These are phyloP conservation scores for Encarsia formosa DNA, from an alignment of 2,888 invertebrate genomes.

Conservation along the genomic window DNA sequence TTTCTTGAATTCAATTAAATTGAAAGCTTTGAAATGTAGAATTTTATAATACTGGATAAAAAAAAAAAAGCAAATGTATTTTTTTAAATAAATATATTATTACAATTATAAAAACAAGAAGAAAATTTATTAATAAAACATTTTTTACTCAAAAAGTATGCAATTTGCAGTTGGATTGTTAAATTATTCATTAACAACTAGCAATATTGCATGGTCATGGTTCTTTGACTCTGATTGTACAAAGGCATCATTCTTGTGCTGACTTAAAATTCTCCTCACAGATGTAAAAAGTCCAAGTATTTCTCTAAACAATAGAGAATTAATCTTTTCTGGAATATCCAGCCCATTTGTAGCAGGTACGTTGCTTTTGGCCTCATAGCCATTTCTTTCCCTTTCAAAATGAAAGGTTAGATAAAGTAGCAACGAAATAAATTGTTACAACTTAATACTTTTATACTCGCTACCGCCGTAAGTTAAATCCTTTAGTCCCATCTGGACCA, in stretches of 20 bases:
- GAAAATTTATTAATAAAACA: constrained; percentile 19
- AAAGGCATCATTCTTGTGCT: constrained; percentile 25
- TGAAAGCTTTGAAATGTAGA: too few relatives aligned
- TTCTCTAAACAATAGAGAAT: constrained; percentile 10
- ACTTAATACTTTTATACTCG: constrained; percentile 40
- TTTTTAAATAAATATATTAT: not conserved
- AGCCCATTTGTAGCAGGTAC: constrained; percentile 27
- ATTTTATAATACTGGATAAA: too few relatives aligned
- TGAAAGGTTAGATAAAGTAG: constrained; percentile 38
- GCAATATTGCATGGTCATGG: constrained; percentile 21
- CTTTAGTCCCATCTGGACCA: constrained; percentile 75
- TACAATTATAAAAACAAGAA: constrained; percentile 1
- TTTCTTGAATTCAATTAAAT: too few relatives aligned
- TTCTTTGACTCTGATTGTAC: constrained; percentile 18
- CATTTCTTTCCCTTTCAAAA: constrained; percentile 31
- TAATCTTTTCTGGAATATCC: constrained; percentile 2
- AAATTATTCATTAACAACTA: constrained; percentile 23
- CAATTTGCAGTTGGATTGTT: constrained; percentile 14
- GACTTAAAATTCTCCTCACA: constrained; percentile 4
- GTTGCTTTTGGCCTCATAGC: constrained; percentile 46
- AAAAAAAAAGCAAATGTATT: not conserved
- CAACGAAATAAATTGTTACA: constrained; percentile 39
- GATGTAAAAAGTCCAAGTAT: constrained; percentile 14
- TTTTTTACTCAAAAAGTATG: constrained; percentile 21
- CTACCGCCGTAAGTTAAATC: constrained; percentile 68